Conservation (phyloP, 2,888 invertebrate genomes). For the Margaritifera margaritifera region DNA sequence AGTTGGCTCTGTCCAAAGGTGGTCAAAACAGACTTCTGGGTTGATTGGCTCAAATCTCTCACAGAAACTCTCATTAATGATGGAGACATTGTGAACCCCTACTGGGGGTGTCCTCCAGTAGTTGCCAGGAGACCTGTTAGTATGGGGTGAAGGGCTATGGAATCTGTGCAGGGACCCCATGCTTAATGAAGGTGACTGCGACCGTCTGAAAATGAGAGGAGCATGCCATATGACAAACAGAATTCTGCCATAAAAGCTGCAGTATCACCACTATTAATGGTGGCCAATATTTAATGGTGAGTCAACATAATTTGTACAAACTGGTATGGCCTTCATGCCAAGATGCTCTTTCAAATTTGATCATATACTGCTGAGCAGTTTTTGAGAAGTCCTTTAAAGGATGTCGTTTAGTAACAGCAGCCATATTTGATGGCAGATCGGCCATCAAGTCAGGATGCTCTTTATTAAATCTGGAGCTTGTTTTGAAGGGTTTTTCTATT, state of each 20-base stretch:
- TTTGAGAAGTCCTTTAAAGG: neutral
- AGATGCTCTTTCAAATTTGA: neutral
- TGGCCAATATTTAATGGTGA: neutral
- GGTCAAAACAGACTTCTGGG: conserved; percentile 90
- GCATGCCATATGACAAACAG: neutral
- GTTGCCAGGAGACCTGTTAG: conserved; percentile 52
- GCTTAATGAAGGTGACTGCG: conserved; percentile 71
- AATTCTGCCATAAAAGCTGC: neutral
- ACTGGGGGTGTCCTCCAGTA: conserved; percentile 56
- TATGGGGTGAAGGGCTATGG: conserved; percentile 59
- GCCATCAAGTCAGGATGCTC: no score
- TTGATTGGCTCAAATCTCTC: conserved; percentile 80
- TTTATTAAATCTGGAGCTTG: no score
- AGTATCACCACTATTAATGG: neutral
- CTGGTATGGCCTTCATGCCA: neutral
- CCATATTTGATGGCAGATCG: conserved; percentile 34
- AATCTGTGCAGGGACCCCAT: conserved; percentile 60
- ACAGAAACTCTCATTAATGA: conserved; percentile 57
- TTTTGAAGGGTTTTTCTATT: no score
- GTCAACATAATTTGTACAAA: neutral
- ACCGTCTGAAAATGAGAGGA: conserved; percentile 72
- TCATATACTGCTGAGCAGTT: no score
- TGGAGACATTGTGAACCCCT: conserved; percentile 55
- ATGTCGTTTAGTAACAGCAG: conserved; percentile 48
- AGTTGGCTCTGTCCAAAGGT: conserved; percentile 86